Evolutionary conservation across 53 echinoderm and acorn worm species (phyloP).

Genomic region (Echinarachnius parma): DNA sequence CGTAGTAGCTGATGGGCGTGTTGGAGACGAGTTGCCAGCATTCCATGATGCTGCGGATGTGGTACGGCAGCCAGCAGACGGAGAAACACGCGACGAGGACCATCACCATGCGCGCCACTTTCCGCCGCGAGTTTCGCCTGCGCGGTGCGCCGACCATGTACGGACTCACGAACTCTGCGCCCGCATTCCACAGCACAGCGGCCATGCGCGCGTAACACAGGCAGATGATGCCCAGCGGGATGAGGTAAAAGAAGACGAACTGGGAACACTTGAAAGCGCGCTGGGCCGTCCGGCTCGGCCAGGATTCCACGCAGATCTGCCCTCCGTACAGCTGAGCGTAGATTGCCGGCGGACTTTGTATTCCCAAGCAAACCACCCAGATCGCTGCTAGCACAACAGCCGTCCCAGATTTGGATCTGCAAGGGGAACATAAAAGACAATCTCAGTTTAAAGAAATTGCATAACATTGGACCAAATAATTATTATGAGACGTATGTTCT

Average conservation of each 20-base stretch:
- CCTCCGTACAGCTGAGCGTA: background rate
- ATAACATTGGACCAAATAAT: too few relatives aligned
- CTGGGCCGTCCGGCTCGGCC: slow-evolving; percentile 41
- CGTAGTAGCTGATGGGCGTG: slow-evolving; percentile 42
- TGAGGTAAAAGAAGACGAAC: slow-evolving; percentile 72
- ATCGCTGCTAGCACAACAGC: slow-evolving; percentile 55
- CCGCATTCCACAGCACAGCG: slow-evolving; percentile 63
- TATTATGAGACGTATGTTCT: too few relatives aligned
- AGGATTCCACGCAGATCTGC: slow-evolving; percentile 62
- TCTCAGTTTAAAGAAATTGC: too few relatives aligned
- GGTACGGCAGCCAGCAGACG: slow-evolving; percentile 84
- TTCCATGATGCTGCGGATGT: slow-evolving; percentile 44
- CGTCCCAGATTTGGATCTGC: slow-evolving; percentile 72
- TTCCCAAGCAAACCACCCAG: slow-evolving; percentile 63
- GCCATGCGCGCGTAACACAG: slow-evolving; percentile 88
- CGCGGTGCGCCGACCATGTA: slow-evolving; percentile 62
- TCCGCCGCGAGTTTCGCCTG: slow-evolving; percentile 68
- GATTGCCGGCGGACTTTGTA: slow-evolving; percentile 37
- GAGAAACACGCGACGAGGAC: slow-evolving; percentile 77
- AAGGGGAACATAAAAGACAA: too few relatives aligned
- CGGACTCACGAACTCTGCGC: slow-evolving; percentile 62
- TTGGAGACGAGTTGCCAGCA: slow-evolving; percentile 19
- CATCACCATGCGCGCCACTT: slow-evolving; percentile 89
- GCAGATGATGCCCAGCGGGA: slow-evolving; percentile 68
- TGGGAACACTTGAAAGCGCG: slow-evolving; percentile 56